A percentile compares a stretch with the other conserved stretches of the same genome.
phyloP scores from a whole-genome alignment of 2,888 invertebrate species.

The Lydus trimaculatus region DNA sequence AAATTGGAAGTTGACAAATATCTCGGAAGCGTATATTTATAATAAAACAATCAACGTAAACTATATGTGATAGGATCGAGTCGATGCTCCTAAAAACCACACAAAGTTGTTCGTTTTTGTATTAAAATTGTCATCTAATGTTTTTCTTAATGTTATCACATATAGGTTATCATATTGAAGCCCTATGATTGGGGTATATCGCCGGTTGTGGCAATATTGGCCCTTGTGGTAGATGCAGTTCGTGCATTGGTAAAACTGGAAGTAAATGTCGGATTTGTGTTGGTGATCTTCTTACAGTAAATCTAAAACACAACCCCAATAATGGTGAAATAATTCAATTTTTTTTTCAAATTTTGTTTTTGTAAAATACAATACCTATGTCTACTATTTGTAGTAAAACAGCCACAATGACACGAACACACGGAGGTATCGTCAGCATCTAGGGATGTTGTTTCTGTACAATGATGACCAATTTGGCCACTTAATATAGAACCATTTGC shows the following conservation, averaged over 20 bases:
- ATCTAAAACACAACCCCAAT: conserved; percentile 46
- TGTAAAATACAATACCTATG: conserved; percentile 54
- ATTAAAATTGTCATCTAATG: conserved; percentile 29
- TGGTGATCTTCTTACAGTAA: conserved; percentile 57
- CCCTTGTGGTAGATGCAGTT: conserved; percentile 58
- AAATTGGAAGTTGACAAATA: neutral
- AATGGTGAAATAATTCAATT: neutral
- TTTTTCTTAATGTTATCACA: conserved; percentile 40
- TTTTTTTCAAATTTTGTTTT: too few species aligned
- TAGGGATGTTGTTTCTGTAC: conserved; percentile 60
- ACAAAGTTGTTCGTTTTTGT: conserved; percentile 24
- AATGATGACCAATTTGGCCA: conserved; percentile 64
- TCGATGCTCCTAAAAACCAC: conserved; percentile 38
- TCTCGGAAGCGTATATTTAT: neutral
- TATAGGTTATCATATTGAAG: conserved; percentile 57
- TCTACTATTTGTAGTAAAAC: conserved; percentile 56
- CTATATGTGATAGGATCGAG: conserved; percentile 12
- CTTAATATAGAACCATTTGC: conserved; percentile 90
- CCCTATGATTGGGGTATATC: conserved; percentile 61
- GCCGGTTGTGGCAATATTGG: conserved; percentile 57
- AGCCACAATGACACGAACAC: conserved; percentile 61
- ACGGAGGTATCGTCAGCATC: conserved; percentile 60
- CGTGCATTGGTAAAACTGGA: conserved; percentile 60
- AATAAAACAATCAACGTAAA: neutral
- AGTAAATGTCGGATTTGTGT: conserved; percentile 58